phyloP scores from a whole-genome alignment of 2,113 vertebrate genomes.

The Phalacrocorax aristotelis region DNA sequence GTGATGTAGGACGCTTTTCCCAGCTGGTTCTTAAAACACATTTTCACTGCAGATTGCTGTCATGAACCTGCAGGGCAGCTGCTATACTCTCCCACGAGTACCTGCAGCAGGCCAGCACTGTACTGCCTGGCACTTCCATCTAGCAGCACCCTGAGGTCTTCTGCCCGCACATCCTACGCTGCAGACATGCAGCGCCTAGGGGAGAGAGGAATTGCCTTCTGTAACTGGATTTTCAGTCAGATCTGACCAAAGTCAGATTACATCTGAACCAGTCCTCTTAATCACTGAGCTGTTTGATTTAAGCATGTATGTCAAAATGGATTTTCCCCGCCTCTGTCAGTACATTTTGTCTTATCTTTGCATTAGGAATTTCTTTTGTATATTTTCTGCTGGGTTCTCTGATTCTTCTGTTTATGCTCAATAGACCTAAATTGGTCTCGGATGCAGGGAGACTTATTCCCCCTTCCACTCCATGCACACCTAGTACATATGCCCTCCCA shows the following conservation, averaged over 20 bases:
- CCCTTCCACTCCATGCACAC: not conserved
- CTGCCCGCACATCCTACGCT: not conserved
- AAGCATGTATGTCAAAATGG: not conserved
- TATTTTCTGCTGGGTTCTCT: not conserved
- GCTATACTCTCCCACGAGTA: not conserved
- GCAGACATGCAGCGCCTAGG: not conserved
- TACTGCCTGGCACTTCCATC: not conserved
- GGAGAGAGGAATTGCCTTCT: not conserved
- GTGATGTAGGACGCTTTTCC: not conserved
- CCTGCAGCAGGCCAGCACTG: not conserved
- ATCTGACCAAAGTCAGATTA: not conserved
- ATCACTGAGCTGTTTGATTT: not conserved
- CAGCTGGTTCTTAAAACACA: not conserved
- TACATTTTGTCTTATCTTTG: not conserved
- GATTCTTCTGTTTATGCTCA: not conserved
- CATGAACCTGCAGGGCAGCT: not conserved
- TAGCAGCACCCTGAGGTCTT: not conserved
- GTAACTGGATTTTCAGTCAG: not conserved
- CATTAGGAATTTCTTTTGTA: not conserved
- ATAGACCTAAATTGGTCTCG: not conserved
- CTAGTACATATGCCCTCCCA: not conserved
- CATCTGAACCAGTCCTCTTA: not conserved
- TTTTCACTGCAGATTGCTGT: not conserved
- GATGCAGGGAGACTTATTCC: not conserved
- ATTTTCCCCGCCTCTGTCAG: not conserved